Base-by-base conservation (phyloP, 2,113 vertebrate genomes). In the Paedocypris sp. region DNA sequence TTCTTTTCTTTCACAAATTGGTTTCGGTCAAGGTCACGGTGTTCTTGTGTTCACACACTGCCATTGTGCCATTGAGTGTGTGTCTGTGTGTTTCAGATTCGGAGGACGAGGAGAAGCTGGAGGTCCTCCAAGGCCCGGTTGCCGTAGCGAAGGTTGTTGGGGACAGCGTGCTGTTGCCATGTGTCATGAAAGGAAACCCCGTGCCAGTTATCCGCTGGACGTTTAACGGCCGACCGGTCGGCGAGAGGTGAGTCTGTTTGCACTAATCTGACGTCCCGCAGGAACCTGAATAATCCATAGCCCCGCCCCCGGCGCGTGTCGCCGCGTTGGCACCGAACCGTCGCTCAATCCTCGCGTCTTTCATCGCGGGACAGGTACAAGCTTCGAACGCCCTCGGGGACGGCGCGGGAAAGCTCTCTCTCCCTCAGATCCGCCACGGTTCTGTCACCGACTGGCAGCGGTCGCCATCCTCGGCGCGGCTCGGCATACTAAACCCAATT, bases 121-220 rank as follows among this genome's bases (percentile, higher is more conserved):
- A 73, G 36, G 90, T 96, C 71, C 66, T 91, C 71, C 80, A 79
- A 39, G 80, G 84, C 16, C 92, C 93, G 0, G 69, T 60, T 9
- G 54, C 91, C 0, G 72, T 87, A 2, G 82, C 66, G 1, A 89
- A 79, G 75, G 77, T 84, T 4, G 39, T 71, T 18, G 91, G 92
- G 9, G 81, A 86, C 67, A 84, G 54, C 1, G 83, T 79, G 0
- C 31, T 96, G 35, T 77, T 98, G 35, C 86, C 93, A 0, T 97
- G 93, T 6, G 82, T 90, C 2, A 82, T 82, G 0, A 32, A 70
- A 0, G 91, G 88, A 2, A 79, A 73, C 73, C 94, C 93, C 2
- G 4, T 56, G 0, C 90, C 94, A 0, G 38, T 51, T 2, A 5
- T 92, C 38, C 76, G 73, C 2, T 98, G 93, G 94, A 86, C 78